These are phyloP conservation scores for Diarsia rubi DNA, from an alignment of 2,888 invertebrate genomes.

Conservation along the genomic window DNA sequence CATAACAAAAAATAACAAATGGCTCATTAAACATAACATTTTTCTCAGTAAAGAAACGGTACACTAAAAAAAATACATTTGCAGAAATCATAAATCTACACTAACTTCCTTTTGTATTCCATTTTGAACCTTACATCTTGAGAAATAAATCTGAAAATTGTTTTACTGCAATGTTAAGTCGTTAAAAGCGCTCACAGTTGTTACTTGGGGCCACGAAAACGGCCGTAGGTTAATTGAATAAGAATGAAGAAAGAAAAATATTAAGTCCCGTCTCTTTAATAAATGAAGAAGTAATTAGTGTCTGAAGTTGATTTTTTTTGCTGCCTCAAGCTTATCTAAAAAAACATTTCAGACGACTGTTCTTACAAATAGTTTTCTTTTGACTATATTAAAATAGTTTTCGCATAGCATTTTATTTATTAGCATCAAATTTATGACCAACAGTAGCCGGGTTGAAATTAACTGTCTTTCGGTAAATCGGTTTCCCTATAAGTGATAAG, in stretches of 20 bases:
- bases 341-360: neutral
- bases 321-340: neutral
- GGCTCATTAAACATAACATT: conserved; percentile 81
- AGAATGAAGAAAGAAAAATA: neutral
- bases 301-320: neutral
- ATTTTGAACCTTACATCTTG: conserved; percentile 63
- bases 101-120: conserved; percentile 40
- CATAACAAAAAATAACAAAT: conserved; percentile 70
- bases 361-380: neutral
- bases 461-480: neutral
- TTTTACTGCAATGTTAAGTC: conserved; percentile 59
- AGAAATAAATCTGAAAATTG: conserved; percentile 63
- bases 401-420: too few relatives aligned
- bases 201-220: conserved; percentile 59
- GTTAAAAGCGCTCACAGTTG: conserved; percentile 78
- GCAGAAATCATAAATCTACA: conserved; percentile 83
- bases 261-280: neutral
- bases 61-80: conserved; percentile 81
- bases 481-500: neutral
- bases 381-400: neutral
- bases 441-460: neutral
- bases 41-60: conserved; percentile 73
- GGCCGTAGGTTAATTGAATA: conserved; percentile 30
- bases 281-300: neutral
- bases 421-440: neutral